phyloP scores from a whole-genome alignment of 2,888 invertebrate species.

The Lithophane ornitopus region DNA sequence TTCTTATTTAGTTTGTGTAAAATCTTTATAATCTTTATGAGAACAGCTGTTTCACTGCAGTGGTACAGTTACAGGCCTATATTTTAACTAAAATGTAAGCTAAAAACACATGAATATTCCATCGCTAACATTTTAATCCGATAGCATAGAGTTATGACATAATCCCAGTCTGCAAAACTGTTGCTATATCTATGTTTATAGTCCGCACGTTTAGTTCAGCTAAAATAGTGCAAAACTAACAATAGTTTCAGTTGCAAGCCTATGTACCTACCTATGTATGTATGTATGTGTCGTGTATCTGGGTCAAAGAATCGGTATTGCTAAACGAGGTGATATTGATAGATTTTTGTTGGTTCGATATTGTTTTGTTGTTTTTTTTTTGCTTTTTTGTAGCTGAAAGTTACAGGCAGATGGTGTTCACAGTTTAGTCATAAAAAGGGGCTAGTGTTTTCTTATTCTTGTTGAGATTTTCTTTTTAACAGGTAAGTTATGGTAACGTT shows the following conservation, averaged over 20 bases:
- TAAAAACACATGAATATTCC: conserved; percentile 49
- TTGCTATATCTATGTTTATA: conserved; percentile 31
- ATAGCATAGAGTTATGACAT: conserved; percentile 55
- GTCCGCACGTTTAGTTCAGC: conserved; percentile 34
- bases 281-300: conserved; percentile 16
- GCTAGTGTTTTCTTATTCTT: background rate
- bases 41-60: background rate
- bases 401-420: background rate
- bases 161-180: conserved; percentile 50
- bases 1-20: too few species aligned
- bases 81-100: conserved; percentile 31
- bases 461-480: background rate
- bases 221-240: conserved; percentile 39
- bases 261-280: conserved; percentile 6
- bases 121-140: conserved; percentile 60
- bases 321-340: conserved; percentile 8
- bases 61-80: background rate
- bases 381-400: background rate
- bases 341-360: conserved; percentile 7
- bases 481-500: background rate
- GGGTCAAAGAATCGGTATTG: conserved; percentile 45
- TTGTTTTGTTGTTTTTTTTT: background rate
- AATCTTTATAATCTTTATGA: too few species aligned
- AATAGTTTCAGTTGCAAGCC: conserved; percentile 23
- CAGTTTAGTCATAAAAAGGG: accelerated